Percentiles rank a stretch among this genome's conserved stretches.
Conservation (phyloP, 2,113 vertebrate genomes). For the Chaetodon auriga region DNA sequence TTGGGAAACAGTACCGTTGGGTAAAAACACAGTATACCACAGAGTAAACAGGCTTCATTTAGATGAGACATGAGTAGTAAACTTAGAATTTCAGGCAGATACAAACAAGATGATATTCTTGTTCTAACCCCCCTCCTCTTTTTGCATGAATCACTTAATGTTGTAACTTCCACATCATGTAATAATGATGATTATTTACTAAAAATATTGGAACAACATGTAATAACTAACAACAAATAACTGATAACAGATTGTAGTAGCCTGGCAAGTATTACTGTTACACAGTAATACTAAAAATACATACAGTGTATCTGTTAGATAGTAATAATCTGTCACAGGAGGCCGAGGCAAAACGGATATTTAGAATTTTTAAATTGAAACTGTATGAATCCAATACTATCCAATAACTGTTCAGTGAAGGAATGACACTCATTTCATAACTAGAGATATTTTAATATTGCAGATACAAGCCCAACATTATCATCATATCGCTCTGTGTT, state of each 20-base stretch:
- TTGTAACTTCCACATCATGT: neutral
- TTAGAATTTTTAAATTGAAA: too few species aligned
- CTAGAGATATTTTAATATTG: neutral
- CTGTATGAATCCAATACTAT: neutral
- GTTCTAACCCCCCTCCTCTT: too few species aligned
- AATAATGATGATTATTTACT: neutral
- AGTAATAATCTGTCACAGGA: too few species aligned
- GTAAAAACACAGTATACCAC: neutral
- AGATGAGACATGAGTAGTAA: neutral
- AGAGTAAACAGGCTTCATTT: neutral
- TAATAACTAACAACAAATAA: neutral
- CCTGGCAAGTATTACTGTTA: too few species aligned
- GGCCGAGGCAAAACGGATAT: too few species aligned
- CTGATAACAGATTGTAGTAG: neutral
- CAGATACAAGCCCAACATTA: constrained; percentile 12
- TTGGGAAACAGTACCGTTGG: neutral
- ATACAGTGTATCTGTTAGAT: too few species aligned
- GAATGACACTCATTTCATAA: neutral
- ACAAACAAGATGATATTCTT: neutral
- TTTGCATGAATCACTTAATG: neutral
- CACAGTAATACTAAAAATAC: too few species aligned
- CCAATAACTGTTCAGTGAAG: neutral
- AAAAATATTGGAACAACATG: neutral
- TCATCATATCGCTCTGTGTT: constrained; percentile 39
- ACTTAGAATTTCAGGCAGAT: neutral